Conservation (phyloP, 2,888 invertebrate species). For the Hetaerina titia region DNA sequence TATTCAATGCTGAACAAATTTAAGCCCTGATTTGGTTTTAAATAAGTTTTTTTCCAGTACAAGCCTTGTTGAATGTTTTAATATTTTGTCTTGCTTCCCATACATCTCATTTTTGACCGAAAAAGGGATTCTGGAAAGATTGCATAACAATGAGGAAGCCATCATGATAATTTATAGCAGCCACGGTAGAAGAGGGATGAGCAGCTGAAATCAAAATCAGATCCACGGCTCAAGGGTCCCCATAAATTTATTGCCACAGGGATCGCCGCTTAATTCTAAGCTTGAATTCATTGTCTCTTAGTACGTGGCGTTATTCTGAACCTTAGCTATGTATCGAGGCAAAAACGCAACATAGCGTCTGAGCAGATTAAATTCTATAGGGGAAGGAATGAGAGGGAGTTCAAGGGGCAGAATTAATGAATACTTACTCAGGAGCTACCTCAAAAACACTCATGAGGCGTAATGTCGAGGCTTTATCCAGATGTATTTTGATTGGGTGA, state of each 20-base stretch:
- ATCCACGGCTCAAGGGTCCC: background rate
- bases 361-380: slow-evolving; percentile 14
- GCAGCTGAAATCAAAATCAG: slow-evolving; percentile 17
- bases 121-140: no score
- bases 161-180: background rate
- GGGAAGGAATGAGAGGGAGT: background rate
- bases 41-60: no score
- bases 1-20: no score
- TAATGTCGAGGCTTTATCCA: background rate
- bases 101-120: no score
- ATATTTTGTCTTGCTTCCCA: no score
- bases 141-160: background rate
- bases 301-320: slow-evolving; percentile 1
- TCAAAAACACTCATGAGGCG: slow-evolving; percentile 11
- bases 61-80: no score
- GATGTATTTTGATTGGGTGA: background rate
- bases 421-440: background rate
- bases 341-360: slow-evolving; percentile 16
- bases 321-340: background rate
- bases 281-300: slow-evolving; percentile 8
- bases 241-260: slow-evolving; percentile 20
- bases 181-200: background rate
- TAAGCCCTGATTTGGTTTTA: no score
- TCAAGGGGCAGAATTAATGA: slow-evolving; percentile 30
- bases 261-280: slow-evolving; percentile 27